Percentiles rank a stretch among this genome's conserved stretches.
These are phyloP conservation scores for Tenthredo notha DNA, from an alignment of 2,888 invertebrate species.

Conservation along the genomic window DNA sequence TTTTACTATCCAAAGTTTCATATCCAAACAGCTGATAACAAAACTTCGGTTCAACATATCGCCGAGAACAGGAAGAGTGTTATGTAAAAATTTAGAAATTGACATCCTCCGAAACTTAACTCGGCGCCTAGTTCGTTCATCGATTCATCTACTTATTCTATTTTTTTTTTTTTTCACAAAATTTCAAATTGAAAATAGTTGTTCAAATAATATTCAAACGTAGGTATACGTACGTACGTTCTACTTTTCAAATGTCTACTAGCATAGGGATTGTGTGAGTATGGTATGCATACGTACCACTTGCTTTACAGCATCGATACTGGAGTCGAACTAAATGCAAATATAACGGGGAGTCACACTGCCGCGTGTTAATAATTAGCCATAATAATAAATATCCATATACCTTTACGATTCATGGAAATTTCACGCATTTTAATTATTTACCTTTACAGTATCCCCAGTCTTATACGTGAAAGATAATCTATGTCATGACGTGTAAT, in stretches of 20 bases:
- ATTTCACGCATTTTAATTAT: neutral
- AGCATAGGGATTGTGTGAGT: neutral
- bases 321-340: neutral
- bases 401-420: neutral
- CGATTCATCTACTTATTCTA: neutral
- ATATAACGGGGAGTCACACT: neutral
- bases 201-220: no score
- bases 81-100: neutral
- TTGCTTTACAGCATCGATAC: neutral
- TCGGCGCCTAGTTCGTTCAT: neutral
- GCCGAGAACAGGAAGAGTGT: neutral
- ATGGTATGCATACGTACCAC: neutral
- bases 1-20: neutral
- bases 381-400: neutral
- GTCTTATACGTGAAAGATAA: neutral
- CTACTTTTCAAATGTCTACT: neutral
- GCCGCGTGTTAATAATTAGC: neutral
- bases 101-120: neutral
- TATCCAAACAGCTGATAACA: conserved; percentile 8
- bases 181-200: neutral
- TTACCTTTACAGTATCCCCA: neutral
- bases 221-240: no score
- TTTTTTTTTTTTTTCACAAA: neutral
- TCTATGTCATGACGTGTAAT: neutral
- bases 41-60: neutral